Evolutionary conservation across 2,888 invertebrate species (phyloP), one percentile per base, ranked within the genome.

Genomic region (Drosophila seclusa): DNA sequence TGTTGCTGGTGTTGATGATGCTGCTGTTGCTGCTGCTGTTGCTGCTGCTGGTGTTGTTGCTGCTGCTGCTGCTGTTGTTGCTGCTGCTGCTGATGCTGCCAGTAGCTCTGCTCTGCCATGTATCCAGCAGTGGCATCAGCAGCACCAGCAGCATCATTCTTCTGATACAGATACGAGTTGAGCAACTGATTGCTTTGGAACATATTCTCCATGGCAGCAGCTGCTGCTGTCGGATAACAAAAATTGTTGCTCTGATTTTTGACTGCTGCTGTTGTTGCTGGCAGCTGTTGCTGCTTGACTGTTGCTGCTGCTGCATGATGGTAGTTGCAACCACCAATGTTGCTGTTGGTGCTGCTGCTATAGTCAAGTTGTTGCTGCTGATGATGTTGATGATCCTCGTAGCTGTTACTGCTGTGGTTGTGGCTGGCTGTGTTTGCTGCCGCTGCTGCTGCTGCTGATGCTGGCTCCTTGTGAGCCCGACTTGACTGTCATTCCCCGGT

Each of bases 401-500:
- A 68, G 76, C 50, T 76, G 71, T 53, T 82, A 58, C 61, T 88
- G 80, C 53, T 76, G 73, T 38, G 73, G 73, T 24, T 34, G 16
- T 36, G 21, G 45, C 64, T 62, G 72, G 68, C 64, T 52, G 72
- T 76, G 50, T 76, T 75, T 74, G 82, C 52, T 72, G 80, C 80
- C 70, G 83, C 68, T 82, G 88, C 68, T 90, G 92, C 36, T 76
- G 81, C 52, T 71, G 79, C 80, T 71, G 82, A 66, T 82, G 89
- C 69, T 90, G 93, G 92, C 92, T 92, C 93, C 87, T 91, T 93
- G 64, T 90, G 93, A 93, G 92, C 93, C 92, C 92, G 75, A 68
- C 87, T 92, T 91, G 92, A 90, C 90, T 94, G 94, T 94, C 94
- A 95, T 94, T 95, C 94, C 45, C 94, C 94, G 55, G 94, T 93